These are phyloP conservation scores for Enteromius argenteus DNA, from an alignment of 2,797 vertebrate genomes.

Conservation along the genomic window DNA sequence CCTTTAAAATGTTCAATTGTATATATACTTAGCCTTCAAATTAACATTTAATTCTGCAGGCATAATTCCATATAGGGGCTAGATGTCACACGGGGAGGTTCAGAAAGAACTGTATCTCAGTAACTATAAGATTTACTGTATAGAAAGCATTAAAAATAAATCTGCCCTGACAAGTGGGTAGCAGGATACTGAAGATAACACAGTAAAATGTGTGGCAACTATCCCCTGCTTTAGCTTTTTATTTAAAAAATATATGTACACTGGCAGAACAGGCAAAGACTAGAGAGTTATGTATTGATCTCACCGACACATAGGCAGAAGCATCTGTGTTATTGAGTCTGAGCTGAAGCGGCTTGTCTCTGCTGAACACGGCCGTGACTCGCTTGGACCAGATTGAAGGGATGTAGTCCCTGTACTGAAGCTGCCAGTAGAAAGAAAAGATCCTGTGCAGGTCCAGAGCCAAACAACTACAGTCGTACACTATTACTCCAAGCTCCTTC, in stretches of 20 bases:
- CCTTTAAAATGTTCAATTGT: neutral
- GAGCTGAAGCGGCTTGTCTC: conserved; percentile 82
- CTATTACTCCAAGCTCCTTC: conserved; percentile 92
- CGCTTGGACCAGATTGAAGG: conserved; percentile 92
- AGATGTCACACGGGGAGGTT: neutral
- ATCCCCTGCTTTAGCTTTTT: neutral
- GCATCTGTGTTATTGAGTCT: conserved; percentile 87
- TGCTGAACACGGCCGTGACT: conserved; percentile 88
- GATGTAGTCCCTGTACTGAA: conserved; percentile 81
- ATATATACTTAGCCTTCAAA: neutral
- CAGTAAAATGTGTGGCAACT: neutral
- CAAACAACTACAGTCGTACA: conserved; percentile 95
- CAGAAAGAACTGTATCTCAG: neutral
- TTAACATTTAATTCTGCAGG: neutral
- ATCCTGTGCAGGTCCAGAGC: conserved; percentile 91
- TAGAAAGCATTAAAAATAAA: neutral
- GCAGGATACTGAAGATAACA: neutral
- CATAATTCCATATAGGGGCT: neutral
- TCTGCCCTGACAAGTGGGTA: neutral
- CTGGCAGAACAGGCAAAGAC: conserved; percentile 44
- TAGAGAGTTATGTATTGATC: conserved; percentile 57
- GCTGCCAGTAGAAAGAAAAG: conserved; percentile 84
- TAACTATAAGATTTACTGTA: neutral
- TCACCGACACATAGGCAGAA: conserved; percentile 91
- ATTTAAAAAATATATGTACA: conserved; percentile 23